Evolutionary conservation across 2,888 invertebrate genomes (phyloP).

Genomic region (Macaria liturata): DNA sequence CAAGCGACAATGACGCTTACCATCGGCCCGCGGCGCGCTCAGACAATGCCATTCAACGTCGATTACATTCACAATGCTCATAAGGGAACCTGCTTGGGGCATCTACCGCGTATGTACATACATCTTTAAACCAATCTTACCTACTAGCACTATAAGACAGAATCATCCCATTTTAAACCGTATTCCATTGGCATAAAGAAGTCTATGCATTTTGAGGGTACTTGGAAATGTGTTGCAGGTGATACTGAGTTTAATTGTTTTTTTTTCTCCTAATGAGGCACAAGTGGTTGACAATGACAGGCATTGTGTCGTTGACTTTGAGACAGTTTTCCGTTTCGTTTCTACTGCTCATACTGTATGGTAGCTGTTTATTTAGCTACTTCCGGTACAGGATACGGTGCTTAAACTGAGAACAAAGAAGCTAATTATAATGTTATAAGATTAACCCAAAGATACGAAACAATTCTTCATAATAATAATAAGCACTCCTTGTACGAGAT

Average conservation of each 20-base stretch:
- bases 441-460: too few relatives aligned
- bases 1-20: constrained; percentile 43
- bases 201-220: constrained; percentile 19
- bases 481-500: too few relatives aligned
- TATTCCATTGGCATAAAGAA: constrained; percentile 40
- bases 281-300: constrained; percentile 74
- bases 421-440: too few relatives aligned
- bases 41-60: constrained; percentile 74
- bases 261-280: constrained; percentile 78
- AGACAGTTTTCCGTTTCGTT: too few relatives aligned
- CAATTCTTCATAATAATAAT: too few relatives aligned
- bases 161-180: constrained; percentile 39
- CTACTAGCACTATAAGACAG: constrained; percentile 18
- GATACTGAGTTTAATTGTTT: constrained; percentile 68
- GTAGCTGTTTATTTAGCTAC: too few relatives aligned
- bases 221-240: constrained; percentile 47
- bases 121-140: constrained; percentile 38
- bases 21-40: constrained; percentile 57
- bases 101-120: constrained; percentile 65
- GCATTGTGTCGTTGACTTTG: constrained; percentile 69
- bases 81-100: constrained; percentile 70
- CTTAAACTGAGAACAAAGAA: too few relatives aligned
- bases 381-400: too few relatives aligned
- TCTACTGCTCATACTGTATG: too few relatives aligned
- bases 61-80: constrained; percentile 77